phyloP scores from a whole-genome alignment of 2,797 vertebrate species.

The Channa striata region DNA sequence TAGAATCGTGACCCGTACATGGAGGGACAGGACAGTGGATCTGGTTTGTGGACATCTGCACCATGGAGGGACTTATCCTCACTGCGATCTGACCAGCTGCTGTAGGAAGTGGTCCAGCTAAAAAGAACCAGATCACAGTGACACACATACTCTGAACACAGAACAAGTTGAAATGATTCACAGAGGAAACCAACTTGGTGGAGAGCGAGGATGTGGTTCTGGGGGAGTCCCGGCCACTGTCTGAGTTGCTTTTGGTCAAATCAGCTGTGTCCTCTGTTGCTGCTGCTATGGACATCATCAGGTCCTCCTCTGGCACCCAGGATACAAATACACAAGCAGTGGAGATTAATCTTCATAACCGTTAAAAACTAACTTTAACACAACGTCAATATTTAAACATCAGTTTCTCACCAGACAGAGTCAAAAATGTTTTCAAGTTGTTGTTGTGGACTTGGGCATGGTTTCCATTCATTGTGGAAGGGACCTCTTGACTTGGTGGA shows the following conservation, averaged over 20 bases:
- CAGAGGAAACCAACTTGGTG: constrained; percentile 53
- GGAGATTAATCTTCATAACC: too few relatives aligned
- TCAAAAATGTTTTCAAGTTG: constrained; percentile 67
- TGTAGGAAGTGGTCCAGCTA: constrained; percentile 73
- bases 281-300: constrained; percentile 76
- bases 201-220: constrained; percentile 64
- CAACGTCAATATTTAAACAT: not conserved
- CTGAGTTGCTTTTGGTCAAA: constrained; percentile 68
- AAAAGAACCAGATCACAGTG: not conserved
- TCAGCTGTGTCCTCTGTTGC: constrained; percentile 56
- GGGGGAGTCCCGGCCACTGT: constrained; percentile 83
- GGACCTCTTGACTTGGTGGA: not conserved
- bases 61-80: constrained; percentile 48
- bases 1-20: constrained; percentile 44
- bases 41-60: constrained; percentile 24
- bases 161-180: not conserved
- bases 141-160: not conserved
- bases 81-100: constrained; percentile 77
- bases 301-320: constrained; percentile 77
- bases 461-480: not conserved
- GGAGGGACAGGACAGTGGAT: constrained; percentile 19
- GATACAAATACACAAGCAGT: constrained; percentile 1
- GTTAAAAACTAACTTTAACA: too few relatives aligned
- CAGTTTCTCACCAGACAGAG: constrained; percentile 77
- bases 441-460: constrained; percentile 14